Base-by-base conservation (phyloP, 2,797 vertebrate genomes). In the Propithecus deckenii region DNA sequence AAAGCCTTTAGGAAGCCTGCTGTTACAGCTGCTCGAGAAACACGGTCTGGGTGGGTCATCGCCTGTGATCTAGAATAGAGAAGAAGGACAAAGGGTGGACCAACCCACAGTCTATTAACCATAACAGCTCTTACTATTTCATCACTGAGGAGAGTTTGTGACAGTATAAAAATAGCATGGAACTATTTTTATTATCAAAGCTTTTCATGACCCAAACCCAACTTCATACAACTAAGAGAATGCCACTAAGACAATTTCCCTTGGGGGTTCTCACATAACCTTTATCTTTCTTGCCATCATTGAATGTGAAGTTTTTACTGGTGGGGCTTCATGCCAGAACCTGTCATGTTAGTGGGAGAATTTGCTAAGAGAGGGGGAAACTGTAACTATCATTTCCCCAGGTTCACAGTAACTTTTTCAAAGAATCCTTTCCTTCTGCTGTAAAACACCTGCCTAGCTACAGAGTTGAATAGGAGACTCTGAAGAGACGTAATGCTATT, bases 401-500 rank as follows among this genome's bases (percentile, higher is more conserved):
- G 43, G 69, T 63, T 52, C 46, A 93, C 4, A 76, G 41, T 89
- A 79, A 87, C 23, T 79, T 85, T 71, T 52, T 43, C 9, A 76
- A 72, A 11, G 41, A 52, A 20, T 67, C n/a, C 91, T 94, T 96
- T 71, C 22, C 55, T 93, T 87, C 46, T 86, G 17, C 69, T 84
- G 59, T 79, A 94, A 95, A 95, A 86, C 38, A 95, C 65, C 92
- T 87, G 81, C 48, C 84, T 93, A 30, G 55, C 76, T 69, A 48
- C 59, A 38, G 15, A 94, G n/a, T 86, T 13, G 4, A 90, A 32
- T 9, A 92, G 67, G 86, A 89, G 92, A 85, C 69, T 95, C 52
- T 75, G 65, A 89, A 85, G 67, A 48, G 72, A 96, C 25, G 85
- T 15, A 50, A 87, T 63, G 75, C 71, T 94, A 94, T 89, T 97